Evolutionary conservation across 2,888 invertebrate genomes (phyloP).

Genomic region (Bugula neritina): DNA sequence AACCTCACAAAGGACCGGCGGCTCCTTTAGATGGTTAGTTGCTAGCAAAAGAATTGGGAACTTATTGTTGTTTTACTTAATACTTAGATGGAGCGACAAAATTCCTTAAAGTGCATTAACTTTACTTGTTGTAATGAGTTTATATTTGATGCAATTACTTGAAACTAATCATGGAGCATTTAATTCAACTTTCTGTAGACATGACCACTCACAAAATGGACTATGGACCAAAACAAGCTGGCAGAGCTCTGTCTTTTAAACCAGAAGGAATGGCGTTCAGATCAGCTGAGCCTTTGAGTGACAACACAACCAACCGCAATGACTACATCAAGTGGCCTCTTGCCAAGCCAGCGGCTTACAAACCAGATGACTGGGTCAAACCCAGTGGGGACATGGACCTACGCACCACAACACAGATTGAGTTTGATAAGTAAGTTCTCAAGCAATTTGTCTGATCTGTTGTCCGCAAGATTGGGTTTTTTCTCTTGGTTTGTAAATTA

Average conservation of each 20-base stretch:
- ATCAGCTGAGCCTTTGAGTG: conserved; percentile 49
- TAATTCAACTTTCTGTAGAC: too few relatives aligned
- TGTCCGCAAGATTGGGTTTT: too few relatives aligned
- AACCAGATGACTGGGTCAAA: conserved; percentile 41
- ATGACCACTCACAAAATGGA: conserved; percentile 33
- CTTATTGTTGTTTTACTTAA: too few relatives aligned
- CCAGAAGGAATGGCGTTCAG: conserved; percentile 45
- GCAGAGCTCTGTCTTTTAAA: conserved; percentile 33
- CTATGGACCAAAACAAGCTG: conserved; percentile 32
- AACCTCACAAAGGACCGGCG: conserved; percentile 39
- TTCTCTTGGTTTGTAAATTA: too few relatives aligned
- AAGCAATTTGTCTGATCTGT: background rate
- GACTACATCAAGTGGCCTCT: conserved; percentile 44
- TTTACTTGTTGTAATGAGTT: too few relatives aligned
- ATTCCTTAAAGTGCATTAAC: too few relatives aligned
- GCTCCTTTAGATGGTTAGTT: conserved; percentile 45
- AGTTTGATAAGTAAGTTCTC: conserved; percentile 25
- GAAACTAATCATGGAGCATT: too few relatives aligned
- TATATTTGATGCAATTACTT: too few relatives aligned
- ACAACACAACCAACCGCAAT: conserved; percentile 46
- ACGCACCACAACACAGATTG: conserved; percentile 38
- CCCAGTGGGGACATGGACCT: conserved; percentile 48
- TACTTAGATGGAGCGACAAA: too few relatives aligned
- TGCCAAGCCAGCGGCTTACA: conserved; percentile 39
- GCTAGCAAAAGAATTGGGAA: too few relatives aligned